phyloP scores from a whole-genome alignment of 2,888 invertebrate species.

The Drymonia ruficornis region DNA sequence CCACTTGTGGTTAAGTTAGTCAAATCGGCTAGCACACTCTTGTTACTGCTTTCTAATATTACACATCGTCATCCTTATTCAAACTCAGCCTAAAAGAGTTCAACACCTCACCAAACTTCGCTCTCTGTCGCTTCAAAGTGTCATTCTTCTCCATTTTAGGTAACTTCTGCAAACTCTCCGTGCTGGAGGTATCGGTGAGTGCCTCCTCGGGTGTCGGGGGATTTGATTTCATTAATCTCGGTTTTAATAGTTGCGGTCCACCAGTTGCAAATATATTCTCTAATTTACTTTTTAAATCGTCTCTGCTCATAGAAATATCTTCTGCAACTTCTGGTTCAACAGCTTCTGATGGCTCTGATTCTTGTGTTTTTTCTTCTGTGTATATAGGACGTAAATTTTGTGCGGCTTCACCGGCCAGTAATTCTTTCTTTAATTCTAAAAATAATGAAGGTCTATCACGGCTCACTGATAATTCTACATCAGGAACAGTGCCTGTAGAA shows the following conservation, averaged over 20 bases:
- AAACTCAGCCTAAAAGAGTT: conserved; percentile 74
- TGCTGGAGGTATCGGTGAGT: conserved; percentile 61
- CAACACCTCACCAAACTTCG: conserved; percentile 71
- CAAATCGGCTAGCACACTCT: too few relatives aligned
- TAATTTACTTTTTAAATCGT: conserved; percentile 72
- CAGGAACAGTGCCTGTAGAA: conserved; percentile 65
- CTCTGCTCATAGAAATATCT: conserved; percentile 61
- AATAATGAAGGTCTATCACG: conserved; percentile 58
- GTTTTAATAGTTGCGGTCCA: conserved; percentile 62
- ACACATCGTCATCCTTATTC: conserved; percentile 68
- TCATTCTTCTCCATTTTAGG: conserved; percentile 76
- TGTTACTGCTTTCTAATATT: conserved; percentile 18
- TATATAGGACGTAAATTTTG: conserved; percentile 59
- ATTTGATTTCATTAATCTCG: conserved; percentile 67
- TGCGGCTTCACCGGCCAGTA: conserved; percentile 53
- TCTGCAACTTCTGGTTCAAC: conserved; percentile 47
- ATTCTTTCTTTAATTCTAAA: conserved; percentile 68
- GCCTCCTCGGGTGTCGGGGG: conserved; percentile 71
- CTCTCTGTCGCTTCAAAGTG: conserved; percentile 74
- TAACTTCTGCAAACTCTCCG: conserved; percentile 64
- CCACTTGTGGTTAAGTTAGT: neutral
- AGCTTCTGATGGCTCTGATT: conserved; percentile 18
- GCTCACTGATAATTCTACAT: conserved; percentile 47
- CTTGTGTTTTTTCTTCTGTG: conserved; percentile 38
- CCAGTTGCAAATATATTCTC: conserved; percentile 71